phyloP scores from a whole-genome alignment of 2,888 invertebrate genomes.

The Actias luna region DNA sequence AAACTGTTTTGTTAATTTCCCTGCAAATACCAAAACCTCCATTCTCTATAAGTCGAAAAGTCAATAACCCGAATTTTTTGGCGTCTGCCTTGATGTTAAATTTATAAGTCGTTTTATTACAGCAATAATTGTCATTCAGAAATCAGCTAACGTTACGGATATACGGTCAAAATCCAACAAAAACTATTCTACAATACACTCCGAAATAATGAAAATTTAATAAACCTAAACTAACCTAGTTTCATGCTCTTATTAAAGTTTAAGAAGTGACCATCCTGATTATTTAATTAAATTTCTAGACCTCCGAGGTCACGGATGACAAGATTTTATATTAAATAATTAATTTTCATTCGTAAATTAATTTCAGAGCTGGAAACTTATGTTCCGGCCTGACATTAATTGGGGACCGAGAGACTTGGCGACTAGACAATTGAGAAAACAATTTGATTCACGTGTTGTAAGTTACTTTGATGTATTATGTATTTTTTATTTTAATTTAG shows the following conservation, averaged over 20 bases:
- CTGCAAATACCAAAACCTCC: no score
- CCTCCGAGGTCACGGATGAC: not conserved
- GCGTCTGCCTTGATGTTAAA: no score
- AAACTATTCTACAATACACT: no score
- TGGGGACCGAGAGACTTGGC: constrained; percentile 52
- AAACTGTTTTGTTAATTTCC: no score
- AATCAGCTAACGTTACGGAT: no score
- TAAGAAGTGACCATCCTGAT: not conserved
- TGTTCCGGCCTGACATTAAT: constrained; percentile 43
- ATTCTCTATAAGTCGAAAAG: no score
- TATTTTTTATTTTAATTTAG: constrained; percentile 6
- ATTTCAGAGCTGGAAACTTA: constrained; percentile 39
- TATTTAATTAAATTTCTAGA: not conserved
- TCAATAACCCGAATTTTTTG: no score
- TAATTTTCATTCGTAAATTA: not conserved
- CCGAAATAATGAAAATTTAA: not conserved
- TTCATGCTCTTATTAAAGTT: not conserved
- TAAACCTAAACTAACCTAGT: not conserved
- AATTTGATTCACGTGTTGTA: constrained; percentile 48
- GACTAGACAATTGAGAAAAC: constrained; percentile 45
- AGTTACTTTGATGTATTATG: constrained; percentile 21
- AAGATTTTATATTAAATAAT: not conserved
- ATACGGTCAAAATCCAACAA: no score
- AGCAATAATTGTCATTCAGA: no score
- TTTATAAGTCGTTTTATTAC: no score